Base-by-base conservation (phyloP, 2,113 vertebrate species). In the Forbesichthys agassizii region DNA sequence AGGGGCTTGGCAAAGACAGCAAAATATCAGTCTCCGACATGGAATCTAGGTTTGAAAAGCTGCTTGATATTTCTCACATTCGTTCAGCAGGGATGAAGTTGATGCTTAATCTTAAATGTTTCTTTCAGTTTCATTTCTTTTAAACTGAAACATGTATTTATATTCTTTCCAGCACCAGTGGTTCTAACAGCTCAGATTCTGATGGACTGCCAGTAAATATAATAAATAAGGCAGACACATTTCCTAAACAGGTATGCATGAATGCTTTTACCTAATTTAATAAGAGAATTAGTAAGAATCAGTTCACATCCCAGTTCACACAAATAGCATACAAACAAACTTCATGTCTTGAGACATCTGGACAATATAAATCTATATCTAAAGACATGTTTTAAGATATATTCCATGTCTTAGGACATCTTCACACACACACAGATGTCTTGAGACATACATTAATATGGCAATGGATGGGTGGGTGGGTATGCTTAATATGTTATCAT, bases 181-280 rank as follows among this genome's bases (percentile, higher is more conserved):
- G 96, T 36, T 99, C 97, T 0, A 91, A 97, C 76, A 98, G 95
- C 75, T 95, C 95, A 0, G 83, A 94, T 72, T 98, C 95, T 0
- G 93, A 96, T 0, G 93, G 86, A n/a, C 92, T 92, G 2, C 92
- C 91, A 1, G 76, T 81, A 70, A 93, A 90, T 77, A 85, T 94
- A 56, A 61, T 86, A 61, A 74, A 82, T 64, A 66, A 78, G 0
- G 53, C 46, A 4, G 11, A 14, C 54, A 73, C 79, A 48, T 91
- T 92, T 48, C 60, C 33, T 10, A 33, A 53, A 69, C 64, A 79
- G 85, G 89, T 86, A 85, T 47, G 36, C 8, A 11, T 11, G 60
- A 12, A 53, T 16, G 49, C 56, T n/a, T 64, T 1, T n/a, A 51
- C 33, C 12, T 8, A 6, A 6, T 42, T 42, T 42, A 42, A 42